These are phyloP conservation scores for Andinoacara biseriatus DNA, from an alignment of 2,113 vertebrate species.

Conservation along the genomic window DNA sequence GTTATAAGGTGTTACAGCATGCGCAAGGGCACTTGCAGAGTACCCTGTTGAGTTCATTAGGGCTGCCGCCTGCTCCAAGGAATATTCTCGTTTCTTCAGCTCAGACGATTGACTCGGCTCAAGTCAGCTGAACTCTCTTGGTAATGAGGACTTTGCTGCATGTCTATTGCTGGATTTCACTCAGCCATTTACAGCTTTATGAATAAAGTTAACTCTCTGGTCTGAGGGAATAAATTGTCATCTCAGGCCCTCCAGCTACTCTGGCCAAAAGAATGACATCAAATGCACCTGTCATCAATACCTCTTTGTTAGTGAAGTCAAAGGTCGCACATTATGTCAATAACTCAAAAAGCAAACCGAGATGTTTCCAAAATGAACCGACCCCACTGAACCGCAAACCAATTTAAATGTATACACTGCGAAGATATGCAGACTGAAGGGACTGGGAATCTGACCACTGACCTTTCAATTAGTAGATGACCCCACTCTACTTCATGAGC, in stretches of 20 bases:
- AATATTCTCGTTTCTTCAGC: constrained; percentile 49
- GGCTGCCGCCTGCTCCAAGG: constrained; percentile 52
- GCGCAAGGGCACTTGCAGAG: constrained; percentile 49
- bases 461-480: not conserved
- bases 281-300: not conserved
- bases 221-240: not conserved
- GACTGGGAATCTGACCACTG: too few species aligned
- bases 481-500: not conserved
- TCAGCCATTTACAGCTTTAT: constrained; percentile 28
- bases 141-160: constrained; percentile 55
- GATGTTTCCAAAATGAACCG: not conserved
- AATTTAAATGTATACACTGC: not conserved
- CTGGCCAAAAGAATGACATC: constrained; percentile 2
- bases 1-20: constrained; percentile 57
- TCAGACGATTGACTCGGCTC: constrained; percentile 38
- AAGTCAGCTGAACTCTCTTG: constrained; percentile 23
- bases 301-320: not conserved
- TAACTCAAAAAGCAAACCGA: not conserved
- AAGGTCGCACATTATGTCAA: not conserved
- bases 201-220: constrained; percentile 32
- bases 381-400: not conserved
- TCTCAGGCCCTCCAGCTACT: not conserved
- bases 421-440: too few species aligned
- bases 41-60: constrained; percentile 68
- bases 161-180: constrained; percentile 28